Conservation (phyloP, 1,140 invertebrate genomes). For the Drosophila mauritiana region DNA sequence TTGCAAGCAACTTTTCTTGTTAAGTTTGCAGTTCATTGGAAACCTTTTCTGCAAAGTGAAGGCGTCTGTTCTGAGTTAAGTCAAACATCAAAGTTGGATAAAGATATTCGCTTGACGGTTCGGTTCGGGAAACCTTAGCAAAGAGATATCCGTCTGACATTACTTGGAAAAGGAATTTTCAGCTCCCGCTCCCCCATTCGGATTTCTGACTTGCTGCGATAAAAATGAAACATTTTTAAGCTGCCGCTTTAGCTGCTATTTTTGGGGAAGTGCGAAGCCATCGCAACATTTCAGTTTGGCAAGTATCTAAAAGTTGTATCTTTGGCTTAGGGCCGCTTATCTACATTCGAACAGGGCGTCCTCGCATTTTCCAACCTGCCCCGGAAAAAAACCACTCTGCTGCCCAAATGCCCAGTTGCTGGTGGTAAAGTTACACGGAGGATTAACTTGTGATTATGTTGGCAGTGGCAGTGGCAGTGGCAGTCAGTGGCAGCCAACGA, state of each 20-base stretch:
- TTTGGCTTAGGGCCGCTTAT: slow-evolving; percentile 68
- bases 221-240: slow-evolving; percentile 55
- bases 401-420: slow-evolving; percentile 29
- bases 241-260: slow-evolving; percentile 17
- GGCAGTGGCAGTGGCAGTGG: slow-evolving; percentile 43
- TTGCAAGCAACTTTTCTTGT: too few species aligned
- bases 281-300: slow-evolving; percentile 40
- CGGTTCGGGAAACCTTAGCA: slow-evolving; percentile 12
- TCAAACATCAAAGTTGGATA: slow-evolving; percentile 36
- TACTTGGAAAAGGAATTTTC: slow-evolving; percentile 27
- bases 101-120: slow-evolving; percentile 17
- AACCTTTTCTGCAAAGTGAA: background rate
- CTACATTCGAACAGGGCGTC: slow-evolving; percentile 60
- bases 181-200: background rate
- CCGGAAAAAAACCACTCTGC: background rate
- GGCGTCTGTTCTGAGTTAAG: background rate
- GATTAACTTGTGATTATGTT: slow-evolving; percentile 81
- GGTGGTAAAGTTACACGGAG: slow-evolving; percentile 70
- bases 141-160: slow-evolving; percentile 14
- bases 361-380: background rate
- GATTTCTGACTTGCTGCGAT: slow-evolving; percentile 23
- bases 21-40: background rate
- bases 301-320: slow-evolving; percentile 55
- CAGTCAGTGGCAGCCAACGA: slow-evolving; percentile 25
- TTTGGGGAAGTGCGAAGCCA: slow-evolving; percentile 39